Base-by-base conservation (phyloP, 1,140 invertebrate species). In the Aphelenchoides avenae region DNA sequence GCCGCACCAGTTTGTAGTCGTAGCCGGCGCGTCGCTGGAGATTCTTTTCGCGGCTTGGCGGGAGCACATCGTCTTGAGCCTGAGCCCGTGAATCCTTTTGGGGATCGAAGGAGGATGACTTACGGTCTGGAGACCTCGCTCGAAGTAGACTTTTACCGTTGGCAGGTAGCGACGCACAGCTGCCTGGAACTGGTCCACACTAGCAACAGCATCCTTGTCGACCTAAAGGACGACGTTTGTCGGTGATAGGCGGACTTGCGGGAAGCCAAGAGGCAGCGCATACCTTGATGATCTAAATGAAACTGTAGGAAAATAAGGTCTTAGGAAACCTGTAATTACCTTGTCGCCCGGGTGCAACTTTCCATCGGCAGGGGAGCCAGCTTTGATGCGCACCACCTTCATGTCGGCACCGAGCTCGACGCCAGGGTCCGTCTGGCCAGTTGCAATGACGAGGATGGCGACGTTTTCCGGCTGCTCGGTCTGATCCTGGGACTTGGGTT, bases 1-100 rank as follows among this genome's bases (percentile, higher is more conserved):
- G 29, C 24, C 20, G 30, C 31, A 27, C 31, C 22, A 53, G n/a
- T 9, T 50, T 29, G 29, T 53, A 53, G 11, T n/a, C 15, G 24
- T 29, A 53, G 13, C 51, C 51, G 11, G 42, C 51, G 26, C 41
- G 40, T 52, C 51, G n/a, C 9, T 29, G 22, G 15, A 53, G 20
- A 46, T 52, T 52, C 51, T 53, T 53, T 27, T 53, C 51, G 18
- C 51, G 22, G 20, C 6, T 43, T 18, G 40, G 18, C 26, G 51
- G 51, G 31, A 53, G 22, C 46, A 41, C 39, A 31, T 52, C 22
- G 5, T 39, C 49, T 52, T 52, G 18, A 22, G 18, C 44, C 49
- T 52, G 30, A 48, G 9, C 22, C 9, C 24, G 18, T 18, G 1
- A 39, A 39, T 39, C 3, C 3, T 36, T 39, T 39, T 39, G 11